Evolutionary conservation across 2,113 vertebrate species (phyloP), one percentile per base, ranked within the genome.

Genomic region (Centropristis striata): DNA sequence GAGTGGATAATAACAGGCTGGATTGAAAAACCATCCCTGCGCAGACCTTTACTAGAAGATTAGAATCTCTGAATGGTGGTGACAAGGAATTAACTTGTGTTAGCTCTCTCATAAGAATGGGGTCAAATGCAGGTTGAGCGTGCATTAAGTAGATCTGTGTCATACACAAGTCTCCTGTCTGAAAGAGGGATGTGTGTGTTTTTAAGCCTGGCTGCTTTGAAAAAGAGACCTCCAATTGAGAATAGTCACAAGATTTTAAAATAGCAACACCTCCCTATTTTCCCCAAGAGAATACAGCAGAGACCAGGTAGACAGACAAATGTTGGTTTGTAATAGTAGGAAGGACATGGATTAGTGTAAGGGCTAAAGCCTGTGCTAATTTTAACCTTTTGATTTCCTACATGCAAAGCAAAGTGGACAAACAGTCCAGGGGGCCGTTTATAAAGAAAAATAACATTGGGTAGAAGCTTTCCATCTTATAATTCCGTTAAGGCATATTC

Each of bases 301-400:
- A 65, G 32, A 39, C 7, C 23, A 21, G 20, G 44, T 47, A 75
- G 72, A 60, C 63, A 44, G 10, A 32, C 32, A 54, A 28, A 46
- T 14, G 50, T 14, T 50, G 36, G 67, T 59, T 71, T 73, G 79
- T 79, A 81, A 81, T 84, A 86, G 78, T 42, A 87, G 61, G 64
- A 75, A 84, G 78, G 51, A 76, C 72, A 76, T 63, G 91, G 93
- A 94, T 95, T 95, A 95, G 78, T 69, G 70, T 39, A 42, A 57
- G 18, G n/a, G 73, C 72, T 94, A 88, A 95, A 91, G 76, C 88
- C 80, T 71, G 77, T 21, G 85, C 94, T 94, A 94, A 93, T 93
- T 93, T 91, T 92, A 94, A 91, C 90, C 72, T 88, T 91, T 86
- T 79, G 84, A 86, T 87, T 84, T 87, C 50, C 78, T 53, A 46